Conservation (phyloP, 92 coral and sea anemone genomes). For the Chrysogorgia sp. region DNA sequence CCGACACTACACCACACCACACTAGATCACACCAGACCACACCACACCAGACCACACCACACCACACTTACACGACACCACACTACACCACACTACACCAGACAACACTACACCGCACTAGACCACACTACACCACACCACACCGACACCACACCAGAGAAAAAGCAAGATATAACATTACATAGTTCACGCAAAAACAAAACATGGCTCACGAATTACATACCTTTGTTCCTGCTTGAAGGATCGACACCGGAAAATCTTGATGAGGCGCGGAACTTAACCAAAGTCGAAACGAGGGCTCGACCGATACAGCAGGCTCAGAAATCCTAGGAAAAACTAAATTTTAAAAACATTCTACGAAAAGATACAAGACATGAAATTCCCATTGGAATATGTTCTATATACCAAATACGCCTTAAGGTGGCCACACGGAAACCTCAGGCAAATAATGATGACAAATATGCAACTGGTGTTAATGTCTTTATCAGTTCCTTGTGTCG, state of each 20-base stretch:
- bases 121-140: too few species aligned
- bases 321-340: constrained; percentile 74
- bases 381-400: neutral
- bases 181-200: neutral
- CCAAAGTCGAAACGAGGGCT: constrained; percentile 97
- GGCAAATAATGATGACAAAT: neutral
- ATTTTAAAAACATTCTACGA: neutral
- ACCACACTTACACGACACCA: too few species aligned
- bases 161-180: neutral
- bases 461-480: neutral
- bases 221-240: constrained; percentile 96
- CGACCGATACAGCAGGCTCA: constrained; percentile 73
- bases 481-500: neutral
- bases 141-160: neutral
- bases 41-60: too few species aligned
- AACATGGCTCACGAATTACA: neutral
- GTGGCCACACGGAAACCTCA: too few species aligned
- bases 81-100: too few species aligned
- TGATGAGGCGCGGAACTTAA: constrained; percentile 94
- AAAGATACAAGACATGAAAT: neutral
- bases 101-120: too few species aligned
- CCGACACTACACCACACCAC: too few species aligned
- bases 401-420: too few species aligned
- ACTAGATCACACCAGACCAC: too few species aligned
- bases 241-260: constrained; percentile 87